phyloP scores from a whole-genome alignment of 2,113 vertebrate genomes.

The Picathartes gymnocephalus region DNA sequence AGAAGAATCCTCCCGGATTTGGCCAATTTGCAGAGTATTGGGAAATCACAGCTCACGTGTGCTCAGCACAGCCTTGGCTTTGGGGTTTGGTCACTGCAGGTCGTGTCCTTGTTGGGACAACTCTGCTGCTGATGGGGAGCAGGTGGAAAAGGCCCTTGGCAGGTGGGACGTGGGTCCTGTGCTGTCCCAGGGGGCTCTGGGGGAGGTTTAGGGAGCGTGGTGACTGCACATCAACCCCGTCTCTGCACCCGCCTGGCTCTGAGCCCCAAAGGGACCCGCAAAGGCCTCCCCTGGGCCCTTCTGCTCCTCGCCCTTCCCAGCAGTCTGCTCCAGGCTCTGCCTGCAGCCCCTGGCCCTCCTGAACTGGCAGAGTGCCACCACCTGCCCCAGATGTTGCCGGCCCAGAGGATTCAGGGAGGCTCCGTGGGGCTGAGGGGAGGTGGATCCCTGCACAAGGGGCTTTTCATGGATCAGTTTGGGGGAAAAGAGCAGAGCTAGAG shows the following conservation, averaged over 20 bases:
- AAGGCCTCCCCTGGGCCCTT: not conserved
- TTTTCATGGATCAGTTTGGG: not conserved
- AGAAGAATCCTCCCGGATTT: not conserved
- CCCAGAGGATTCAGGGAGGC: not conserved
- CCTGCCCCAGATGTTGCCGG: rapidly evolving
- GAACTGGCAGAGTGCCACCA: not conserved
- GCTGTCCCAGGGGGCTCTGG: not conserved
- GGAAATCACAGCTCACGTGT: not conserved
- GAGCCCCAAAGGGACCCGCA: not conserved
- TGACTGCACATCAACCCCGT: too few species aligned
- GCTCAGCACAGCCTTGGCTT: not conserved
- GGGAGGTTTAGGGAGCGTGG: rapidly evolving
- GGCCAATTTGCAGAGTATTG: not conserved
- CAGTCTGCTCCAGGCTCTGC: not conserved
- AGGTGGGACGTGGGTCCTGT: not conserved
- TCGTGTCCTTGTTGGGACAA: not conserved
- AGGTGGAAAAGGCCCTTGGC: not conserved
- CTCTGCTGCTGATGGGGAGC: not conserved
- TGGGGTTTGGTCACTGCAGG: not conserved
- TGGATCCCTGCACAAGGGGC: not conserved
- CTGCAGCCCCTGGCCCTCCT: not conserved
- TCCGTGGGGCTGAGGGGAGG: not conserved
- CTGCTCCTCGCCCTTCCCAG: not conserved
- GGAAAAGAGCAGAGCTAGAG: not conserved
- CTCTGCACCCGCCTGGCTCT: not conserved